Evolutionary conservation across 2,888 invertebrate genomes (phyloP), one percentile per base, ranked within the genome.

Genomic region (Epsilonema sp.): DNA sequence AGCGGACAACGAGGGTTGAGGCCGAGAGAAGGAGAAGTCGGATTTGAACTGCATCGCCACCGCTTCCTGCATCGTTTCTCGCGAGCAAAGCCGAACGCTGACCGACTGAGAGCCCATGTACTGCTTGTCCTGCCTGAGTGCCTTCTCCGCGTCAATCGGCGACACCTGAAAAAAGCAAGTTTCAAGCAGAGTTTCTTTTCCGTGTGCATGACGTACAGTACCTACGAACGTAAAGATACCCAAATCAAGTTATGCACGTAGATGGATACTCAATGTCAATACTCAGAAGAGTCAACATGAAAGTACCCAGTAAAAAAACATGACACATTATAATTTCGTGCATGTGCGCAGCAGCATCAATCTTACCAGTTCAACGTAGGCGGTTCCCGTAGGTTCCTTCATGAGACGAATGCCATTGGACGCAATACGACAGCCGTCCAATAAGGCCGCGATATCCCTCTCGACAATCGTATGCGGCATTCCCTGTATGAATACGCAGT

Each of bases 341-440:
- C n/a, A n/a, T n/a, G n/a, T n/a, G n/a, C n/a, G n/a, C n/a, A n/a
- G n/a, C n/a, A n/a, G n/a, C n/a, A n/a, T n/a, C n/a, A n/a, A n/a
- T n/a, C n/a, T n/a, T n/a, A n/a, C 20, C 8, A 51, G 52, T 44
- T 51, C 50, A 13, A 51, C 47, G 31, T 39, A 51, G 31, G 51
- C 51, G 16, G 47, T 19, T 19, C 51, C 46, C 13, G 16, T 23
- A 2, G 75, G 67, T 58, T 80, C 80, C 40, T 76, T 71, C 70
- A 85, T 74, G 23, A 83, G 75, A 62, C 84, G 82, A 51, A 83
- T 80, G 55, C 79, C 76, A 19, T 74, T 74, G 0, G 84, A 82
- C 3, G 78, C 76, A 19, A 83, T 73, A 26, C 79, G 79, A 24
- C 80, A 76, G 53, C 80, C 78, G 0, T 79, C 74, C 57, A 85